phyloP scores from a whole-genome alignment of 1,140 invertebrate species.

The Drosophila willistoni region DNA sequence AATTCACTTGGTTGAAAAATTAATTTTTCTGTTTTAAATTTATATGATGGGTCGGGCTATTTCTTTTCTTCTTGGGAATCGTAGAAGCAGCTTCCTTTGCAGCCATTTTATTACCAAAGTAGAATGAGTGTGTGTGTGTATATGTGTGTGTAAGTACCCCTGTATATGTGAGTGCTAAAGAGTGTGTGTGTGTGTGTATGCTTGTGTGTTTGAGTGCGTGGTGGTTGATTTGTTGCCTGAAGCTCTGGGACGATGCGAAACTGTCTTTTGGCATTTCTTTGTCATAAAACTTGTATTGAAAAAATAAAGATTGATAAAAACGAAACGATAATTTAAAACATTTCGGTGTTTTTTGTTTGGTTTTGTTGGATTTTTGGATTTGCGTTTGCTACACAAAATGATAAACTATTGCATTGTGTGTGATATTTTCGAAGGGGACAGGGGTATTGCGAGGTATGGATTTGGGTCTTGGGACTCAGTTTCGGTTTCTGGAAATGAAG shows the following conservation, averaged over 20 bases:
- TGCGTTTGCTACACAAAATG: conserved; percentile 79
- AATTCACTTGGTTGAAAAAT: conserved; percentile 35
- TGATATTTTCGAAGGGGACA: conserved; percentile 55
- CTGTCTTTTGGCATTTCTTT: conserved; percentile 54
- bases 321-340: conserved; percentile 63
- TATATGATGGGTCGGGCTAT: conserved; percentile 53
- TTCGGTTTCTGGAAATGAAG: conserved; percentile 68
- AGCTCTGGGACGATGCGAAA: conserved; percentile 63
- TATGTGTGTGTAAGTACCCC: conserved; percentile 49
- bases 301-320: conserved; percentile 68
- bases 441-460: conserved; percentile 22
- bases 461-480: conserved; percentile 23
- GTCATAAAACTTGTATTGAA: conserved; percentile 43
- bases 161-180: conserved; percentile 49
- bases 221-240: conserved; percentile 73
- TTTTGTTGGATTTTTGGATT: conserved; percentile 52
- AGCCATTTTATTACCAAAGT: conserved; percentile 79
- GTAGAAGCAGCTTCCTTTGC: conserved; percentile 81
- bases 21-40: conserved; percentile 17
- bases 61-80: conserved; percentile 81
- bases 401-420: conserved; percentile 81
- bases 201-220: conserved; percentile 47
- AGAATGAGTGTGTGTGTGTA: conserved; percentile 55
- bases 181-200: conserved; percentile 56
- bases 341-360: conserved; percentile 59